Evolutionary conservation across 1,140 invertebrate genomes (phyloP), one percentile per base, ranked within the genome.

Genomic region (Akabosia matsudoensis): DNA sequence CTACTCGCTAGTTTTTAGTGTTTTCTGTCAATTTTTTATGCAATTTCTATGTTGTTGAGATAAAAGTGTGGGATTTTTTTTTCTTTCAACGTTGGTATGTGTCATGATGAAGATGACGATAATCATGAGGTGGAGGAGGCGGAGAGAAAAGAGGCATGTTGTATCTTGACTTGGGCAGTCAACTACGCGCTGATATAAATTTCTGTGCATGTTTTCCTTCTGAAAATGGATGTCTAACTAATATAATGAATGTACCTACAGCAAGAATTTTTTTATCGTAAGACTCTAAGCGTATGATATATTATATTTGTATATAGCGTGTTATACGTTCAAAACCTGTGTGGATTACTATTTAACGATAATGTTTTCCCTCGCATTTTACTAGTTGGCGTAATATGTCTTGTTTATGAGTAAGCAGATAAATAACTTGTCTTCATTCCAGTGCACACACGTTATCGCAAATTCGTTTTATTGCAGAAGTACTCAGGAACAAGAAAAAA

Each of bases 351-450:
- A n/a, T n/a, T n/a, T n/a, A 61, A 61, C 14, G 54, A 61, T 24
- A 24, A 67, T 67, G 61, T 67, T 67, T 67, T 67, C 28, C 61
- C 30, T 67, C n/a, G 24, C 30, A 4, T 31, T 67, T 30, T 67
- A 67, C 61, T 22, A 30, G 3, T 30, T 31, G 3, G 7, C 26
- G 30, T 30, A 7, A 61, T 30, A 67, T 13, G 61, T 67, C 7
- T 67, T 30, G 24, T 67, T 67, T 67, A 67, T 30, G 61, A 16
- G 61, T 30, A 30, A 10, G 61, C n/a, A 67, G 61, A 67, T 67
- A 67, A 67, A 67, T 67, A 67, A 67, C 61, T 67, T 67, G 61
- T 67, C 61, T 67, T 67, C 4, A 7, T 45, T 45, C 7, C 18
- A 45, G 18, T 45, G 37, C 37, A 45, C n/a, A n/a, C n/a, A n/a